Conservation (phyloP, 1,140 invertebrate genomes). For the Tribolium castaneum region DNA sequence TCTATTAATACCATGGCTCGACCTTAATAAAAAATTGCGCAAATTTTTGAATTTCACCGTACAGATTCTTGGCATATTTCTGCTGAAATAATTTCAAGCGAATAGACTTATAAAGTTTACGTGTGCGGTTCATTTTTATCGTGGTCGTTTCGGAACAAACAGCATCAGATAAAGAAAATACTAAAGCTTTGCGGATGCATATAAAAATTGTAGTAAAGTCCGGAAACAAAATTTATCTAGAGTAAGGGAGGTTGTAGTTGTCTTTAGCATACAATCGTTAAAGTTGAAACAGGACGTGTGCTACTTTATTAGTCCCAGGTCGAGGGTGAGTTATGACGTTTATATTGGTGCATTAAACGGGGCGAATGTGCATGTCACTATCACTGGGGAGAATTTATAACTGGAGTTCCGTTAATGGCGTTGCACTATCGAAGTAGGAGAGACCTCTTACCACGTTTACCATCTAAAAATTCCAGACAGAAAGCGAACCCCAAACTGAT, state of each 20-base stretch:
- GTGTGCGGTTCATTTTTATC: slow-evolving; percentile 31
- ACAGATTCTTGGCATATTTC: not conserved
- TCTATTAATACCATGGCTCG: not conserved
- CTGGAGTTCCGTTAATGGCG: slow-evolving; percentile 23
- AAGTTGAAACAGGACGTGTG: slow-evolving; percentile 1
- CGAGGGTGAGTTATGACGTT: slow-evolving; percentile 25
- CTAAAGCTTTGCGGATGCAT: slow-evolving; percentile 24
- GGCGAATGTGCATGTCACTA: slow-evolving; percentile 17
- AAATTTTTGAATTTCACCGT: slow-evolving; percentile 4
- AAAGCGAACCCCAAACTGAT: slow-evolving; percentile 23
- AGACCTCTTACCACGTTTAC: not conserved
- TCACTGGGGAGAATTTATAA: slow-evolving; percentile 21
- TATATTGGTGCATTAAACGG: slow-evolving; percentile 23
- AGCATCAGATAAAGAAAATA: slow-evolving; percentile 40
- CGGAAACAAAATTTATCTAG: slow-evolving; percentile 25
- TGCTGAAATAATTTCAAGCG: not conserved
- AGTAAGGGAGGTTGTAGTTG: slow-evolving; percentile 9
- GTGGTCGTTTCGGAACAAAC: not conserved
- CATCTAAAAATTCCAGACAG: slow-evolving; percentile 1
- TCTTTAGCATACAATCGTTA: slow-evolving; percentile 12
- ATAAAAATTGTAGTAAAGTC: slow-evolving; percentile 43
- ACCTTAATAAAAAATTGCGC: not conserved
- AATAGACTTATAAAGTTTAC: not conserved
- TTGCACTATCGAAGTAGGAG: slow-evolving; percentile 16
- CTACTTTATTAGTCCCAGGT: slow-evolving; percentile 23